Base-by-base conservation (phyloP, 2,888 invertebrate genomes). In the Euphydryas editha region DNA sequence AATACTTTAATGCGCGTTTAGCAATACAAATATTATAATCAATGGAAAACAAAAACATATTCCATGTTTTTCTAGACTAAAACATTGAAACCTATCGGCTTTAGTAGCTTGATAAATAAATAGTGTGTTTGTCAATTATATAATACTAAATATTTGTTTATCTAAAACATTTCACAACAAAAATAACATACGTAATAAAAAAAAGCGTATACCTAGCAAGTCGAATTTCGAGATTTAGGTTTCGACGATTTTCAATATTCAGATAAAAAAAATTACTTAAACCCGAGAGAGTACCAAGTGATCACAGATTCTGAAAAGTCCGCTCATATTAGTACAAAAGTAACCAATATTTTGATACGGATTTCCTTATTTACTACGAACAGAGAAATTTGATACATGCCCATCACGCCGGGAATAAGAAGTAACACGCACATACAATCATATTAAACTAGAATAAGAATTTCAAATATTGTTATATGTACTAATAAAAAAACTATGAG, bases 221-320 rank as follows among this genome's bases (percentile, higher is more conserved):
- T 30, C 30, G 30, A 30, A 84, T 86, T 84, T 84, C 73, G 78
- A 81, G 76, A 79, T 77, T 78, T 78, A 77, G 71, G 78, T 82
- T 81, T 80, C 78, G 81, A 82, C 73, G 74, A 76, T 78, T 80
- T 78, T 79, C 72, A 81, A 83, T 82, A 85, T 83, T 63, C 79
- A 84, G 82, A 79, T 87, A 86, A 84, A 83, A 87, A 86, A 88
- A 87, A 87, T 80, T 84, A 87, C 88, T 89, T 90, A 88, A 89
- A 83, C 87, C 83, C 84, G 82, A 92, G 90, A 92, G 92, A 92
- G 92, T 92, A 92, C 92, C 88, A 91, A 85, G 88, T 91, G 88
- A 92, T 92, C 92, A 92, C 92, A 92, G 92, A 92, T 92, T 90
- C 81, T 84, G 88, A 90, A 84, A 84, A 78, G 75, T 86, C 90